These are phyloP conservation scores for Garrulus glandarius DNA, from an alignment of 2,797 vertebrate species.

Conservation along the genomic window DNA sequence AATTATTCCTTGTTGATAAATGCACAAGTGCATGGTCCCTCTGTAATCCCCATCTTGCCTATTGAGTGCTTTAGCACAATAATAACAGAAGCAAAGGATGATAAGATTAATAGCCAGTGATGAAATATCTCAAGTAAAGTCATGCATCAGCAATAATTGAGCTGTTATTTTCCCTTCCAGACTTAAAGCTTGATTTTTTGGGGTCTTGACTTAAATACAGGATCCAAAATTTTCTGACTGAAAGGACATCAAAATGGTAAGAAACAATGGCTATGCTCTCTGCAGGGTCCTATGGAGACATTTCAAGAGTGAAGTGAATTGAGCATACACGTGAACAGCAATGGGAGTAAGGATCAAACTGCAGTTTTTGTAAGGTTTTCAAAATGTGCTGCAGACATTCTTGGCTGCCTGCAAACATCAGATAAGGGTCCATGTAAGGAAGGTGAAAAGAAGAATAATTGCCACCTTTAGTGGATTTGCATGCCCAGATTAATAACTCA, in stretches of 20 bases:
- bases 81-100: neutral
- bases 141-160: neutral
- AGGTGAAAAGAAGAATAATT: slow-evolving; percentile 7
- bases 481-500: neutral
- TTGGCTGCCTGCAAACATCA: neutral
- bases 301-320: neutral
- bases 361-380: neutral
- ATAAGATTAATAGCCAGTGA: neutral
- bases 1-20: neutral
- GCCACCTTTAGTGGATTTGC: neutral
- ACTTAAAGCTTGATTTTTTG: neutral
- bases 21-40: neutral
- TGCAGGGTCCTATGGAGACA: neutral
- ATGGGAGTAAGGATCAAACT: neutral
- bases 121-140: neutral
- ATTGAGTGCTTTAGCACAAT: neutral
- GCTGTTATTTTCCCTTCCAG: neutral
- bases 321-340: neutral
- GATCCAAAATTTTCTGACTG: neutral
- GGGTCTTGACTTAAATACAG: neutral
- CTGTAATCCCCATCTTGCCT: neutral
- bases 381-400: neutral
- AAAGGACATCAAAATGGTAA: neutral
- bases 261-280: neutral
- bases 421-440: neutral